Percentiles rank a stretch among this genome's conserved stretches.
Conservation (phyloP, 2,888 invertebrate species). For the Brachyptera putata region DNA sequence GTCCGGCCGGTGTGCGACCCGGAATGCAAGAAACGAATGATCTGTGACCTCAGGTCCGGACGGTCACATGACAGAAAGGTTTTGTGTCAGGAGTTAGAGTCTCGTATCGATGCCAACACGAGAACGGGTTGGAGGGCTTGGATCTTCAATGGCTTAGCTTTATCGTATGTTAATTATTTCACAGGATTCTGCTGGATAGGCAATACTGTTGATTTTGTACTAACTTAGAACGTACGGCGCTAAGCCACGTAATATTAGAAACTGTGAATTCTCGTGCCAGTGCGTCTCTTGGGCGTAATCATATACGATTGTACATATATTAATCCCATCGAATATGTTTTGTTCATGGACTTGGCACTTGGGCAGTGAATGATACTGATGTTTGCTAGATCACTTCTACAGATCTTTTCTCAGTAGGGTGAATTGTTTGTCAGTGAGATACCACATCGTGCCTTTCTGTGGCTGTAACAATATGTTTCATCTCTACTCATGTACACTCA, state of each 20-base stretch:
- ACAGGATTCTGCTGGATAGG: slow-evolving; percentile 33
- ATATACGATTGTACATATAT: neutral
- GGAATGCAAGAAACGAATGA: slow-evolving; percentile 77
- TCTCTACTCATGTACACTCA: too few species aligned
- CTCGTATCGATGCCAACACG: slow-evolving; percentile 72
- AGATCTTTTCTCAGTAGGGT: too few species aligned
- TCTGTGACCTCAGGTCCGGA: slow-evolving; percentile 84
- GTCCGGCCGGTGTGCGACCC: slow-evolving; percentile 76
- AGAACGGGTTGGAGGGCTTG: slow-evolving; percentile 80
- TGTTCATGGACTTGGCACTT: too few species aligned
- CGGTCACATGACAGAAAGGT: slow-evolving; percentile 80
- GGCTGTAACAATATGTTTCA: too few species aligned
- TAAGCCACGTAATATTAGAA: too few species aligned
- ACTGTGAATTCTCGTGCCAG: neutral
- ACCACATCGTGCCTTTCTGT: too few species aligned
- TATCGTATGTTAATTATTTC: slow-evolving; percentile 66
- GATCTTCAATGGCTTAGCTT: slow-evolving; percentile 80
- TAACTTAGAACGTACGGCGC: slow-evolving; percentile 5
- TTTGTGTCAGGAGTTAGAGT: slow-evolving; percentile 76
- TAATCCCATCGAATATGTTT: neutral
- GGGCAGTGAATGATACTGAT: too few species aligned
- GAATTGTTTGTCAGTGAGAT: too few species aligned
- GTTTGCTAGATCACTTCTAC: too few species aligned
- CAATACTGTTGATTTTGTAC: slow-evolving; percentile 23
- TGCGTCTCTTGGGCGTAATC: neutral